These are phyloP conservation scores for Mamestra configurata DNA, from an alignment of 1,140 invertebrate genomes.

Conservation along the genomic window DNA sequence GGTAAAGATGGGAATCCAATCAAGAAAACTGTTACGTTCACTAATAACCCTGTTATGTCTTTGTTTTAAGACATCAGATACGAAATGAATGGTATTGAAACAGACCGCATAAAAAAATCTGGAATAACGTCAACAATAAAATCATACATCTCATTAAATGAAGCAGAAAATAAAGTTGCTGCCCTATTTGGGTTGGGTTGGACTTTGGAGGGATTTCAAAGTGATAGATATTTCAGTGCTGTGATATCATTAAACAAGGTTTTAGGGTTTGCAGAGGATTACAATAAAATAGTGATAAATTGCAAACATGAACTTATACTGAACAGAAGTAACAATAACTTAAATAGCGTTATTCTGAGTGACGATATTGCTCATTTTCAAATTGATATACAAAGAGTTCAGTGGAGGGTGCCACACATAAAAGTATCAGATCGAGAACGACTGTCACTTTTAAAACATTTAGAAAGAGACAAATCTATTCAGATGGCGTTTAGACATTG, in stretches of 20 bases:
- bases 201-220: not conserved
- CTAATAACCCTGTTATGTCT: not conserved
- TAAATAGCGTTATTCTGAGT: not conserved
- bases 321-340: not conserved
- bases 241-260: not conserved
- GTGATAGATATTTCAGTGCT: not conserved
- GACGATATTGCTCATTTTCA: not conserved
- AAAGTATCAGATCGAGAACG: conserved; percentile 5
- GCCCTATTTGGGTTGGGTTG: not conserved
- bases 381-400: not conserved
- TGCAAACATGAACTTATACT: not conserved
- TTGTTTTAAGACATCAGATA: not conserved
- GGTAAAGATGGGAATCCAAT: not conserved
- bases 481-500: conserved; percentile 1
- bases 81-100: not conserved
- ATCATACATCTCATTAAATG: not conserved
- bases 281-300: conserved; percentile 3
- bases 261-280: not conserved
- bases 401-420: conserved; percentile 5
- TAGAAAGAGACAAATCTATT: conserved; percentile 3
- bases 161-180: not conserved
- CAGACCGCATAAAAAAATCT: not conserved
- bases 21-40: too few species aligned
- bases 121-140: conserved; percentile 3
- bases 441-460: conserved; percentile 5